These are phyloP conservation scores for Dreissena polymorpha DNA, from an alignment of 1,140 invertebrate genomes.

Conservation along the genomic window DNA sequence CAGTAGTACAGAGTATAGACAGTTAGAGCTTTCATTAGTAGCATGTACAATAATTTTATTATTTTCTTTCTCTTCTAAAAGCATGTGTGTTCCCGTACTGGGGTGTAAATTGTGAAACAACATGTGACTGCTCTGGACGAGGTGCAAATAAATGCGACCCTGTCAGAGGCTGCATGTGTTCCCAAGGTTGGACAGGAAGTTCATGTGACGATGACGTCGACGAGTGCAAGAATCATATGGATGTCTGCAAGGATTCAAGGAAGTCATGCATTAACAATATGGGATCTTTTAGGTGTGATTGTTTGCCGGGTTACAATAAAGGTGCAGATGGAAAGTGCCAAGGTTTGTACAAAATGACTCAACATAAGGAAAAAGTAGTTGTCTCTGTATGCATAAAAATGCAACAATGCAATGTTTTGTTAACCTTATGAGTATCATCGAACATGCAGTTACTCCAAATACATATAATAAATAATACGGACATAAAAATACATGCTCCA, in stretches of 20 bases:
- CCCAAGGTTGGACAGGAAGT: too few relatives aligned
- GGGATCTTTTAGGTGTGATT: conserved; percentile 20
- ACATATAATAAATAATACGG: too few relatives aligned
- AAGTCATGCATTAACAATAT: conserved; percentile 15
- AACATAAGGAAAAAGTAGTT: too few relatives aligned
- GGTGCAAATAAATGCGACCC: conserved; percentile 6
- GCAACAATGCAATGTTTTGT: too few relatives aligned
- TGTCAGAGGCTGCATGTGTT: too few relatives aligned
- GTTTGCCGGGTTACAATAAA: conserved; percentile 1
- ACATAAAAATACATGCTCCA: too few relatives aligned
- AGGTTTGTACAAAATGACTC: too few relatives aligned
- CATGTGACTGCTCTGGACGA: conserved; percentile 21
- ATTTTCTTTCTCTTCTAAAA: background rate
- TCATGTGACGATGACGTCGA: conserved; percentile 43
- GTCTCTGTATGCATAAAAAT: too few relatives aligned
- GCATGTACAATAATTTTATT: background rate
- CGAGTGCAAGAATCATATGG: background rate
- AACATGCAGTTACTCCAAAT: too few relatives aligned
- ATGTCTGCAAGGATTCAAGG: conserved; percentile 4
- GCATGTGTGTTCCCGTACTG: conserved; percentile 12
- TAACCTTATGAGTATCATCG: too few relatives aligned
- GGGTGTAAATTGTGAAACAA: conserved; percentile 14
- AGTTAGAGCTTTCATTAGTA: background rate
- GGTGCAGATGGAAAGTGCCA: conserved; percentile 1
- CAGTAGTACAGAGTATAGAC: background rate